Evolutionary conservation across 2,797 vertebrate genomes (phyloP).

Genomic region (Sebastiscus tertius): DNA sequence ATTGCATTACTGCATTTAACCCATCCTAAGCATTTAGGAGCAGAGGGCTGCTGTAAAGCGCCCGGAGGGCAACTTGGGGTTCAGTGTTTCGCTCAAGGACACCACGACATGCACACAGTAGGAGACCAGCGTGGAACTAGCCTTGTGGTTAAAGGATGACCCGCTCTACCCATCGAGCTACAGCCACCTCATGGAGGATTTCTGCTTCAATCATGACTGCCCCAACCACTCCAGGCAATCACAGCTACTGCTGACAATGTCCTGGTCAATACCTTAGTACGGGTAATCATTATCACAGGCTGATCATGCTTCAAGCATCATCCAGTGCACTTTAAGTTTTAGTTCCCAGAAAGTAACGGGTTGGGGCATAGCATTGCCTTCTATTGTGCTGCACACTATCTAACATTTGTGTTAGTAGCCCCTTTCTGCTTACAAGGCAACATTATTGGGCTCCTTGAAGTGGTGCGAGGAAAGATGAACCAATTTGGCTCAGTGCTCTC

Average conservation of each 20-base stretch:
- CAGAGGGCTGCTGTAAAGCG: neutral
- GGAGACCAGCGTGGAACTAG: neutral
- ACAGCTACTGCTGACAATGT: neutral
- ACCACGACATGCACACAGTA: neutral
- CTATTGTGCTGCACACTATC: neutral
- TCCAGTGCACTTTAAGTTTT: neutral
- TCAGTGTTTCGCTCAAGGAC: neutral
- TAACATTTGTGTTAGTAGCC: neutral
- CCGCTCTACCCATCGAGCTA: neutral
- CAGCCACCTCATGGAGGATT: neutral
- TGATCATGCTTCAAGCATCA: neutral
- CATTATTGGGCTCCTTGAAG: neutral
- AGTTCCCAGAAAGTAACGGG: neutral
- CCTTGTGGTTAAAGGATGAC: neutral
- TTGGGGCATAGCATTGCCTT: neutral
- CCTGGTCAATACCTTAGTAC: neutral
- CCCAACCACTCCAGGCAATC: neutral
- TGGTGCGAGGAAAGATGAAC: neutral
- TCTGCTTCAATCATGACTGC: neutral
- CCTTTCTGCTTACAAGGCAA: neutral
- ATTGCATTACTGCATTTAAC: neutral
- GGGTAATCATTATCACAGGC: neutral
- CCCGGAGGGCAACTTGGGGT: neutral
- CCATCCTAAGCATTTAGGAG: neutral
- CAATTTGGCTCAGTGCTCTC: neutral